Percentiles rank a stretch among this genome's conserved stretches.
Evolutionary conservation across 2,797 vertebrate genomes (phyloP).

Genomic region (Argentina silus): DNA sequence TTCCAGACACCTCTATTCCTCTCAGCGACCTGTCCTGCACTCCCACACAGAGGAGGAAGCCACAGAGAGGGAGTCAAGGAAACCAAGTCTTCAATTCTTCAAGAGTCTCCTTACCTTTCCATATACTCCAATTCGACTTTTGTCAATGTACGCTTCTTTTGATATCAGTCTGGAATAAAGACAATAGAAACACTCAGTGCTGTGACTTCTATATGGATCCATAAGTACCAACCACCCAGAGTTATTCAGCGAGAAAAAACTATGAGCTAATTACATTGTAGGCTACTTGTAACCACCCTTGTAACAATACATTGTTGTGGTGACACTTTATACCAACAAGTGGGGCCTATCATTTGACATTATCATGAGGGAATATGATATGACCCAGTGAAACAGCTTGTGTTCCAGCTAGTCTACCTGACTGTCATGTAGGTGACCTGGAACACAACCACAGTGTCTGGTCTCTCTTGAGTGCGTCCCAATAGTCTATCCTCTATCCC

Average conservation of each 20-base stretch:
- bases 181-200: slow-evolving; percentile 7
- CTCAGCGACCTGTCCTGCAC: neutral
- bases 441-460: too few species aligned
- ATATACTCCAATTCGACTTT: slow-evolving; percentile 88
- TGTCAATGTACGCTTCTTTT: slow-evolving; percentile 87
- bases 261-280: too few species aligned
- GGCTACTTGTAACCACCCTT: too few species aligned
- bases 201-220: neutral
- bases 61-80: neutral
- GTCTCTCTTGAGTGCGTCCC: neutral
- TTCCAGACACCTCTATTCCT: neutral
- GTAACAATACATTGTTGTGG: too few species aligned
- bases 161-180: slow-evolving; percentile 76
- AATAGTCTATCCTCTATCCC: neutral
- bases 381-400: too few species aligned
- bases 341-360: too few species aligned
- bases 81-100: neutral
- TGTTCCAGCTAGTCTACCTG: too few species aligned
- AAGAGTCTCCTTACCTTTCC: slow-evolving; percentile 83
- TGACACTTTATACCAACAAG: too few species aligned
- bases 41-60: neutral
- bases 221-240: neutral
- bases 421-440: neutral
- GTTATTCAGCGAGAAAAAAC: neutral
- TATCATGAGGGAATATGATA: too few species aligned